Percentiles rank a stretch among this genome's conserved stretches.
These are phyloP conservation scores for Tetragonula clypearis DNA, from an alignment of 1,140 invertebrate genomes.

Conservation along the genomic window DNA sequence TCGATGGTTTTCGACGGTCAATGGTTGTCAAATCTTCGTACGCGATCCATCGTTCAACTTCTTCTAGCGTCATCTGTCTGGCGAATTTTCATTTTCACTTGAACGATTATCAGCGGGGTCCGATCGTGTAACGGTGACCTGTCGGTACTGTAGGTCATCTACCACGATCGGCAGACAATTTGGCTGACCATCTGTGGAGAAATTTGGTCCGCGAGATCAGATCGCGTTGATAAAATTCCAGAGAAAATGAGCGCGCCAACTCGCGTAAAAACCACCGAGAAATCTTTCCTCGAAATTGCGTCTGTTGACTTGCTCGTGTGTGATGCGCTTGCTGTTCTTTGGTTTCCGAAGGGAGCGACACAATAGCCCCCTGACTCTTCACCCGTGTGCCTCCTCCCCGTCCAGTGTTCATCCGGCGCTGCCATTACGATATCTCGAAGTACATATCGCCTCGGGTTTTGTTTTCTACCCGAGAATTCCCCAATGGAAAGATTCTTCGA, in stretches of 20 bases:
- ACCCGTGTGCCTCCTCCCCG: background rate
- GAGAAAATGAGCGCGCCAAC: background rate
- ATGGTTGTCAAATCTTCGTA: no score
- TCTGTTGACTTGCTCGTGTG: no score
- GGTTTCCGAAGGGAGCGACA: constrained; percentile 21
- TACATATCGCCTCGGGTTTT: constrained; percentile 53
- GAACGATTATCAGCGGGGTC: background rate
- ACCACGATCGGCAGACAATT: background rate
- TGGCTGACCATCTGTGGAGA: no score
- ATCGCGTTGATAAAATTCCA: background rate
- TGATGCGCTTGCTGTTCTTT: background rate
- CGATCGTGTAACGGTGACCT: no score
- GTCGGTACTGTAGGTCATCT: background rate
- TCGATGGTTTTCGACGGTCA: no score
- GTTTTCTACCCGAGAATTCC: constrained; percentile 71
- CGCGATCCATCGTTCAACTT: no score
- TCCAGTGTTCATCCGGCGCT: constrained; percentile 24
- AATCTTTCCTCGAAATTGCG: constrained; percentile 43
- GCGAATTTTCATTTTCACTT: no score
- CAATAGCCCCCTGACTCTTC: background rate
- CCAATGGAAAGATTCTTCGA: constrained; percentile 70
- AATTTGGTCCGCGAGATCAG: no score
- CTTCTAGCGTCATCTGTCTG: no score
- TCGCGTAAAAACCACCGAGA: background rate
- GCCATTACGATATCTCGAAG: constrained; percentile 60